Conservation (phyloP, 2,888 invertebrate species). For the Phytoseiulus persimilis region DNA sequence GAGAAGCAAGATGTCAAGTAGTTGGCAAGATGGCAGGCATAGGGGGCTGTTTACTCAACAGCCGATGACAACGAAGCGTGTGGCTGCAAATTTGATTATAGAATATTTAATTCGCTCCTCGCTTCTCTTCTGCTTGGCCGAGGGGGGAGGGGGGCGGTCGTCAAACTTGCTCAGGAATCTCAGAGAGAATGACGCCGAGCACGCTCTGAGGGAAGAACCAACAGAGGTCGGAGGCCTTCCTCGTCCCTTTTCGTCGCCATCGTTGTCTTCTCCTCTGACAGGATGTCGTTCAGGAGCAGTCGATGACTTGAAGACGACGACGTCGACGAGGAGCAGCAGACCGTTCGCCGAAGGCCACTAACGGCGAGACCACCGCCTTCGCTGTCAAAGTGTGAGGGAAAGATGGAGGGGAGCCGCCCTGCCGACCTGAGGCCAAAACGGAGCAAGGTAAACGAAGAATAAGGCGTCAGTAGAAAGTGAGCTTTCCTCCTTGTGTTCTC, state of each 20-base stretch:
- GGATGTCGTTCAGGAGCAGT: background rate
- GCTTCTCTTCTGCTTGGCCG: background rate
- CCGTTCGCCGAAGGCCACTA: background rate
- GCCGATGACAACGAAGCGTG: background rate
- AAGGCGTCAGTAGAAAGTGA: background rate
- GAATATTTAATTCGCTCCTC: background rate
- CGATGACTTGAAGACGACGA: background rate
- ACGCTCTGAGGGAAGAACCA: background rate
- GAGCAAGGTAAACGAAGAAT: background rate
- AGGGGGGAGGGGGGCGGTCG: too few relatives aligned
- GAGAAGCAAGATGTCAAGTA: too few relatives aligned
- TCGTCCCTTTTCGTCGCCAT: background rate
- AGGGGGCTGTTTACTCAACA: background rate
- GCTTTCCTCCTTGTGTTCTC: background rate
- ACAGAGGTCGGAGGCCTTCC: background rate
- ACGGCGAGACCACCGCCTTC: background rate
- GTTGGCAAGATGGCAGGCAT: background rate
- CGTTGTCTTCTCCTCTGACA: background rate
- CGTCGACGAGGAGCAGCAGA: background rate
- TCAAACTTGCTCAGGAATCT: background rate
- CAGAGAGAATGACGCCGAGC: background rate
- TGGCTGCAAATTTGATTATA: background rate
- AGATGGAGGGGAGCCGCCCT: background rate
- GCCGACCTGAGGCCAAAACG: background rate
- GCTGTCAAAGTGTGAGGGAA: background rate